Percentiles rank a stretch among this genome's conserved stretches.
Evolutionary conservation across 2,113 vertebrate species (phyloP).

Genomic region (Peromyscus maniculatus): DNA sequence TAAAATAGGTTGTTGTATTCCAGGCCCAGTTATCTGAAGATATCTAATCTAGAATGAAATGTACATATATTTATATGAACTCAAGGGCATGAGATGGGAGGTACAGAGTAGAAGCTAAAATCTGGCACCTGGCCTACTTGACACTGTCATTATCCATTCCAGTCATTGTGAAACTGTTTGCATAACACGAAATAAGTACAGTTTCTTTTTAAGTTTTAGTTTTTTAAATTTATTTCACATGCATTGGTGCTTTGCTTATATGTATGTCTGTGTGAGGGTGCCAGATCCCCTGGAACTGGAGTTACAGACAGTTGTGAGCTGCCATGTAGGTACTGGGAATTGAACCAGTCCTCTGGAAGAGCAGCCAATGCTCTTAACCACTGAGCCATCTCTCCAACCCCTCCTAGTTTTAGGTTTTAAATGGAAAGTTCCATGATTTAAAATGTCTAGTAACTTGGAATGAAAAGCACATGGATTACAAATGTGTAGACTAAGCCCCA

Average conservation of each 20-base stretch:
- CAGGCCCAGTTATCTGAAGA: slow-evolving; percentile 7
- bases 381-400: too few species aligned
- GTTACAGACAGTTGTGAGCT: too few species aligned
- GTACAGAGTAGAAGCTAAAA: background rate
- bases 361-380: too few species aligned
- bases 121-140: background rate
- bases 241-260: too few species aligned
- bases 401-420: background rate
- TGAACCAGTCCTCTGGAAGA: too few species aligned
- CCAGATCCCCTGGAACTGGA: too few species aligned
- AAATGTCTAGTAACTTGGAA: slow-evolving; percentile 43
- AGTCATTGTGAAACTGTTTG: slow-evolving; percentile 36
- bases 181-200: background rate
- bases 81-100: background rate
- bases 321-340: too few species aligned
- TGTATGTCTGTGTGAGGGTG: too few species aligned
- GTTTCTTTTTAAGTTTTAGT: slow-evolving; percentile 4
- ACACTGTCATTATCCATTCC: background rate
- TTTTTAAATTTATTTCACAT: too few species aligned
- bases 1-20: background rate
- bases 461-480: slow-evolving; percentile 18
- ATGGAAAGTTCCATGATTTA: background rate
- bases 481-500: background rate
- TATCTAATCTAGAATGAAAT: slow-evolving; percentile 43
- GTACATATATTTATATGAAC: background rate